Conservation (phyloP, 2,113 vertebrate genomes). For the Sander vitreus region DNA sequence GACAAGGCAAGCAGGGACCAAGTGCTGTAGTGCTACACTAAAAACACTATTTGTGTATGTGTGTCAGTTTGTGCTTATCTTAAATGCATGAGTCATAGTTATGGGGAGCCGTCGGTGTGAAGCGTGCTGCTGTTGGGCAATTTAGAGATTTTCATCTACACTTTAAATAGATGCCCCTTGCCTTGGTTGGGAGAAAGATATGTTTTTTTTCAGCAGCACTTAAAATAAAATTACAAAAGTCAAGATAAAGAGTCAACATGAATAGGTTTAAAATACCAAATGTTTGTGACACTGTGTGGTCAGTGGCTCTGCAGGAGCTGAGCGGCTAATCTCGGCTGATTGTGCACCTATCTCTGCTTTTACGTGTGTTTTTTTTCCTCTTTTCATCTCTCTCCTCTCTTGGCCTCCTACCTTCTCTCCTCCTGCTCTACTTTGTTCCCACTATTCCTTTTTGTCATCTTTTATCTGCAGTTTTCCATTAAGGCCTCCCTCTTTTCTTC, state of each 20-base stretch:
- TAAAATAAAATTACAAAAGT: conserved; percentile 18
- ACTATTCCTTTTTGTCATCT: conserved; percentile 2
- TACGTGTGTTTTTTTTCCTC: conserved; percentile 28
- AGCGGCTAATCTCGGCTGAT: conserved; percentile 31
- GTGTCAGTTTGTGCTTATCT: conserved; percentile 37
- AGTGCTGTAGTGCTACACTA: neutral
- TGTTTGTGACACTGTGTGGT: conserved; percentile 27
- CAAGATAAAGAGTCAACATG: conserved; percentile 1
- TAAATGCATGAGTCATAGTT: conserved; percentile 20
- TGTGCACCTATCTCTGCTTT: conserved; percentile 25
- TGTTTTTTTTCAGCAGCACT: conserved; percentile 14
- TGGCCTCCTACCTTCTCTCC: conserved; percentile 3
- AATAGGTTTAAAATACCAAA: conserved; percentile 31
- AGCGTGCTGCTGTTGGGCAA: neutral
- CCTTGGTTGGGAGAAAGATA: neutral
- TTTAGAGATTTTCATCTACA: conserved; percentile 43
- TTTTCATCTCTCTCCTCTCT: conserved; percentile 20
- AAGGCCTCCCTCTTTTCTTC: conserved; percentile 1
- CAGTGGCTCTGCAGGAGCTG: conserved; percentile 21
- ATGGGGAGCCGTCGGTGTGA: neutral
- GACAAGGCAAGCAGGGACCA: neutral
- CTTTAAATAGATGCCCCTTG: conserved; percentile 47
- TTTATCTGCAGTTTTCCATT: conserved; percentile 20
- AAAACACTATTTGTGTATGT: conserved; percentile 3
- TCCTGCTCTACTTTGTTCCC: conserved; percentile 3